Conservation (phyloP, 1,140 invertebrate species). For the Phenacoccus solenopsis region DNA sequence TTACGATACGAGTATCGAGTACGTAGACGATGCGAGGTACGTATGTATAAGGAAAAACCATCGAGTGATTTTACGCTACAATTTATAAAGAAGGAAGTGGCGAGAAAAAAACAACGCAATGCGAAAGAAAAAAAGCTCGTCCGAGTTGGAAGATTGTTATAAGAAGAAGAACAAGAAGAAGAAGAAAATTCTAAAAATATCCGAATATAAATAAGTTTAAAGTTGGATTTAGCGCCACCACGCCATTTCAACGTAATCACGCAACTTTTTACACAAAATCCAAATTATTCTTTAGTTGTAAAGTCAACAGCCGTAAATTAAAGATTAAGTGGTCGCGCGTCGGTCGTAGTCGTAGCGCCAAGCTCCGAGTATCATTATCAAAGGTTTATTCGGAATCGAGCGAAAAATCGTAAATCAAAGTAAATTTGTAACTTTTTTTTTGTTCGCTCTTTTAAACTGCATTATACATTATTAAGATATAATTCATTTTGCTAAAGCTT, state of each 20-base stretch:
- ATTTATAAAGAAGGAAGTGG: no score
- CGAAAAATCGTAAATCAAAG: not conserved
- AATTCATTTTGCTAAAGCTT: not conserved
- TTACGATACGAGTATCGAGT: no score
- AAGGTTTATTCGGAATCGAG: not conserved
- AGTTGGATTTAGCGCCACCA: not conserved
- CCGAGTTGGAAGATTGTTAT: no score
- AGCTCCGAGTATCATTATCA: not conserved
- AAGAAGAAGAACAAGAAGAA: not conserved
- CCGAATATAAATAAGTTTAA: not conserved
- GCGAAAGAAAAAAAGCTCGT: no score
- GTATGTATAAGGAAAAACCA: no score
- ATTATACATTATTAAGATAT: slow-evolving; percentile 4
- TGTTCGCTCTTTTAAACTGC: not conserved
- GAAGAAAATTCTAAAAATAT: not conserved
- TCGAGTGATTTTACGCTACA: no score
- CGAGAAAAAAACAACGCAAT: no score
- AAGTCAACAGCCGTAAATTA: not conserved
- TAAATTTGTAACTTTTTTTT: slow-evolving; percentile 4
- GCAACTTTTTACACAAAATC: no score
- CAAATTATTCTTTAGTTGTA: slow-evolving; percentile 3
- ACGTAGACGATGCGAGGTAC: no score
- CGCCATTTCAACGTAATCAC: not conserved
- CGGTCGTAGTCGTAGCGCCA: no score
- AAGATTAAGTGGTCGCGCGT: not conserved